phyloP scores from a whole-genome alignment of 30 jellyfish, hydroid and myxozoan genomes.

The Clytia hemisphaerica region DNA sequence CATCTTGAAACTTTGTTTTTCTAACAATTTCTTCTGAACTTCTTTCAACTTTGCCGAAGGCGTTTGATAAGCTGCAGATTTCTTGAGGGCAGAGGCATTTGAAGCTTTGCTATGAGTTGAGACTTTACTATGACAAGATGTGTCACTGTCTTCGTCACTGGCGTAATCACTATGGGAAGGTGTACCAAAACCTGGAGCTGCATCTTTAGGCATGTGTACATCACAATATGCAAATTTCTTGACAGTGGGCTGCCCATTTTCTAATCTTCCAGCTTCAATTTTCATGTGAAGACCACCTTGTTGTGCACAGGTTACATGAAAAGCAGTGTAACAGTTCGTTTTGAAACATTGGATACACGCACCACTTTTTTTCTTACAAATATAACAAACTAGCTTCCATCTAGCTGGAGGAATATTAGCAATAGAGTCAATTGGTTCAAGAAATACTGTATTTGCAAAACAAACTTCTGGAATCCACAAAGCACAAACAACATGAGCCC shows the following conservation, averaged over 20 bases:
- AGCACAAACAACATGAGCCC: slow-evolving; percentile 99
- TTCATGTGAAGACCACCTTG: slow-evolving; percentile 95
- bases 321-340: slow-evolving; percentile 87
- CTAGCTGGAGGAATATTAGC: slow-evolving; percentile 91
- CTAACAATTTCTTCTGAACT: slow-evolving; percentile 54
- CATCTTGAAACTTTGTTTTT: slow-evolving; percentile 59
- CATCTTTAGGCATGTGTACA: slow-evolving; percentile 69
- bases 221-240: slow-evolving; percentile 81
- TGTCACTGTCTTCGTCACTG: slow-evolving; percentile 90
- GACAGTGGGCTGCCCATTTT: slow-evolving; percentile 92
- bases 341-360: slow-evolving; percentile 97
- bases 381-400: slow-evolving; percentile 85
- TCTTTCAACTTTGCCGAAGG: slow-evolving; percentile 83
- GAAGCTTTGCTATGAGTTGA: slow-evolving; percentile 61
- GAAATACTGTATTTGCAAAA: slow-evolving; percentile 94
- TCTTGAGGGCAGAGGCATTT: neutral
- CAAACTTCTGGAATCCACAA: slow-evolving; percentile 98
- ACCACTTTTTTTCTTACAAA: slow-evolving; percentile 89
- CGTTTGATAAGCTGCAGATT: slow-evolving; percentile 15
- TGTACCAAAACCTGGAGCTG: slow-evolving; percentile 64
- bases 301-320: slow-evolving; percentile 99
- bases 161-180: slow-evolving; percentile 26
- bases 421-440: slow-evolving; percentile 95
- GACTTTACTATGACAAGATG: slow-evolving; percentile 45
- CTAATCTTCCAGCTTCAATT: slow-evolving; percentile 81